Base-by-base conservation (phyloP, 92 coral and sea anemone genomes). In the Nematostella vectensis region DNA sequence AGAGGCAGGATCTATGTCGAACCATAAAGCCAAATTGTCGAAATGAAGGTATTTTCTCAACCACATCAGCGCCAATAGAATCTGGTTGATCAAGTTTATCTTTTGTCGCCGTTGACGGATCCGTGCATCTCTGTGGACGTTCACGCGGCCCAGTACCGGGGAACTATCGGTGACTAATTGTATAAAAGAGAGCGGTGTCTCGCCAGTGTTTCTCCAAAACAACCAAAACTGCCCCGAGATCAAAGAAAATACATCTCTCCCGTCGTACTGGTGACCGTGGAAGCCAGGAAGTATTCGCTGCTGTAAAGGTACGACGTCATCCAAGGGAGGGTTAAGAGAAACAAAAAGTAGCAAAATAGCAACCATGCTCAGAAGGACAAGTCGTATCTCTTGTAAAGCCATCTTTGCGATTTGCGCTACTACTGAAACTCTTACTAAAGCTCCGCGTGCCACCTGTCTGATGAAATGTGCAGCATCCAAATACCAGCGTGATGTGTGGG, bases 21-120 rank as follows among this genome's bases (percentile, higher is more conserved):
- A 50, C 55, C 55, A 50, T 3, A 50, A 17, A 2, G 55, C 25
- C 18, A 50, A 20, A 17, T 20, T 50, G 2, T 62, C 77, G 23
- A 54, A 25, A 25, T 71, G 64, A 11, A 50, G 69, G 25, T 71
- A 71, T 61, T 71, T 62, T 17, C 65, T 22, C 30, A 71, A 21
- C 77, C 70, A 71, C 50, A 55, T 53, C 25, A 71, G 16, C 54
- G 31, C 54, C 15, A 62, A 58, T 47, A 62, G 31, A 28, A 61
- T 58, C 62, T 71, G 64, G 55, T 62, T 62, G 23, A 44, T 53
- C 0, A 71, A 27, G 45, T 26, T 59, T 30, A 69, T 22, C 39
- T 69, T 59, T 47, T 48, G 76, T 20, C 55, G 49, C 43, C 76
- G 68, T 54, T 59, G 67, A 33, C 38, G 9, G 33, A 69, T 30